Conservation (phyloP, 1,140 invertebrate genomes). For the Drosophila busckii region DNA sequence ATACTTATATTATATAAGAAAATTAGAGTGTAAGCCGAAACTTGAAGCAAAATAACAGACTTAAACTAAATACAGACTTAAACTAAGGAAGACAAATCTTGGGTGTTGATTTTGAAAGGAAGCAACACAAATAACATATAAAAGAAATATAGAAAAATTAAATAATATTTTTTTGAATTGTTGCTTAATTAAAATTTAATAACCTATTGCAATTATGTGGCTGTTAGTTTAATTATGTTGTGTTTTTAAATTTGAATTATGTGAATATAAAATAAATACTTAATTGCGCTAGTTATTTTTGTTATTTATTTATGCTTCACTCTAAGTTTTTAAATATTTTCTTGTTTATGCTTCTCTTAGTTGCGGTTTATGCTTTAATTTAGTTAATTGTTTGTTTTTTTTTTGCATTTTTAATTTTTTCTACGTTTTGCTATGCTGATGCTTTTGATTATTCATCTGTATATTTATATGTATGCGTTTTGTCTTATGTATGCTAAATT, state of each 20-base stretch:
- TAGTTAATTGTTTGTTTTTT: slow-evolving; percentile 9
- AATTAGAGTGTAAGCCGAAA: slow-evolving; percentile 11
- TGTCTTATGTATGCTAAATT: slow-evolving; percentile 38
- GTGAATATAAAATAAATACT: slow-evolving; percentile 35
- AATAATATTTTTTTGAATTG: slow-evolving; percentile 1
- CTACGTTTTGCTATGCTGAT: slow-evolving; percentile 59
- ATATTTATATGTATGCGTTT: slow-evolving; percentile 28
- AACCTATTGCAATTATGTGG: slow-evolving; percentile 25
- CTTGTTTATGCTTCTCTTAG: slow-evolving; percentile 63
- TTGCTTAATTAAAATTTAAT: slow-evolving; percentile 9
- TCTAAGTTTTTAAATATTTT: slow-evolving; percentile 22
- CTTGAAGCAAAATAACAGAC: slow-evolving; percentile 2
- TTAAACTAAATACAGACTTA: slow-evolving; percentile 39
- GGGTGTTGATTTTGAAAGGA: slow-evolving; percentile 61
- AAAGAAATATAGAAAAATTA: slow-evolving; percentile 8
- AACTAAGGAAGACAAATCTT: slow-evolving; percentile 66
- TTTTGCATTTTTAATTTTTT: slow-evolving; percentile 23
- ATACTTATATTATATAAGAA: neutral
- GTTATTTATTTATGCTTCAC: slow-evolving; percentile 10
- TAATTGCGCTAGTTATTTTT: slow-evolving; percentile 43
- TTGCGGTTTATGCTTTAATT: slow-evolving; percentile 4
- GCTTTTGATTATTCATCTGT: slow-evolving; percentile 69
- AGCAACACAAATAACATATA: slow-evolving; percentile 19
- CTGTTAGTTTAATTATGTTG: too few species aligned
- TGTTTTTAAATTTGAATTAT: slow-evolving; percentile 27